Evolutionary conservation across 2,113 vertebrate genomes (phyloP).

Genomic region (Apteryx owenii): DNA sequence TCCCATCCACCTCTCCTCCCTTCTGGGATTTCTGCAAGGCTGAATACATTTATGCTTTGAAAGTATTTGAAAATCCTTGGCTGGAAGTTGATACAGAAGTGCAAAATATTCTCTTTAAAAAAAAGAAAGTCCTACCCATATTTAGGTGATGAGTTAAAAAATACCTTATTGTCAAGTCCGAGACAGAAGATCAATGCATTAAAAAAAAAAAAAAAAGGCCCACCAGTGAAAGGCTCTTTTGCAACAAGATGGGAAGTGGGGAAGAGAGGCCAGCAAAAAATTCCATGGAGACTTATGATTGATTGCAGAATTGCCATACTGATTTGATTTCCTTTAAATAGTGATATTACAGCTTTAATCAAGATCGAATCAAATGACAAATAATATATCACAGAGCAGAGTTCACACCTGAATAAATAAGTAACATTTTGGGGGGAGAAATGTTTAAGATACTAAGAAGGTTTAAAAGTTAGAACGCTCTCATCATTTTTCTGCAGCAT

Average conservation of each 20-base stretch:
- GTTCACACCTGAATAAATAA: slow-evolving; percentile 21
- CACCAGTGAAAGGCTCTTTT: neutral
- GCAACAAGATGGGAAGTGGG: neutral
- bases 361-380: slow-evolving; percentile 41
- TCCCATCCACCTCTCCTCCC: neutral
- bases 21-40: neutral
- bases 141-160: neutral
- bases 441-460: neutral
- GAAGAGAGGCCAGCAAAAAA: neutral
- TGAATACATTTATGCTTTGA: neutral
- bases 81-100: neutral
- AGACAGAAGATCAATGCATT: neutral
- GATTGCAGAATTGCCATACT: slow-evolving; percentile 9
- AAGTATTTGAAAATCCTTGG: neutral
- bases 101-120: neutral
- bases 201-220: neutral
- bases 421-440: neutral
- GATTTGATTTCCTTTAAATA: slow-evolving; percentile 64
- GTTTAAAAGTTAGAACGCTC: neutral
- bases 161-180: neutral
- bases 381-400: slow-evolving; percentile 23
- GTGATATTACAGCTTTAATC: slow-evolving; percentile 50
- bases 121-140: neutral
- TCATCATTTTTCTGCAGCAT: neutral
- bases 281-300: slow-evolving; percentile 13